Conservation (phyloP, 2,113 vertebrate genomes). For the Myrmecobius fasciatus region DNA sequence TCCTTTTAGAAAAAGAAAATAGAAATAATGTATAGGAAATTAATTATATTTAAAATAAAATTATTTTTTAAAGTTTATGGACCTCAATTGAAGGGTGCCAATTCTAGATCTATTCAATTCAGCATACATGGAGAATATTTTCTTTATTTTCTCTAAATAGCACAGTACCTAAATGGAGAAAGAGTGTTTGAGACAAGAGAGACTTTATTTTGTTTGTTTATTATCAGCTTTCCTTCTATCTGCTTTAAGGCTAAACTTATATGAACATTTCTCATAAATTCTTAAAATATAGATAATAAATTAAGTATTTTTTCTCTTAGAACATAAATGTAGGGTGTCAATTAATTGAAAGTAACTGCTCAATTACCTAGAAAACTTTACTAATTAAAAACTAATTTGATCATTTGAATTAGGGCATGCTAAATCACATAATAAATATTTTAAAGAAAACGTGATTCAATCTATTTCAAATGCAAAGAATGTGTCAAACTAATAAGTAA, state of each 20-base stretch:
- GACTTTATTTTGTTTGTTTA: not conserved
- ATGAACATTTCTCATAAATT: not conserved
- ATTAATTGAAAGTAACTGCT: not conserved
- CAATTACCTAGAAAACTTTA: not conserved
- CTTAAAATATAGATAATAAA: not conserved
- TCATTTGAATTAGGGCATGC: not conserved
- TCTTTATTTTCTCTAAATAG: conserved; percentile 10
- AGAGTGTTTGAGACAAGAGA: not conserved
- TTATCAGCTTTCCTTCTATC: conserved; percentile 5
- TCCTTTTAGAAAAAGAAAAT: too few species aligned
- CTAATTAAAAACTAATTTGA: not conserved
- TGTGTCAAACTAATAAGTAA: conserved; percentile 11
- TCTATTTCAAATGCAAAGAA: conserved; percentile 20
- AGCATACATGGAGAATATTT: not conserved
- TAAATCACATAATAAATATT: not conserved
- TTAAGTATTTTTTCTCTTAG: not conserved
- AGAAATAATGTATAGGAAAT: not conserved
- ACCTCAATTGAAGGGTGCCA: not conserved
- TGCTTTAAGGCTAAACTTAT: not conserved
- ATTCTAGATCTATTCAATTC: not conserved
- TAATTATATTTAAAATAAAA: not conserved
- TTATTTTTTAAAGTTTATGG: not conserved
- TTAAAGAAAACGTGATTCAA: not conserved
- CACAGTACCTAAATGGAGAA: not conserved
- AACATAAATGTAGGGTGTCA: not conserved